A percentile compares a stretch with the other conserved stretches of the same genome.
These are phyloP conservation scores for Halesus radiatus DNA, from an alignment of 1,140 invertebrate genomes.

Conservation along the genomic window DNA sequence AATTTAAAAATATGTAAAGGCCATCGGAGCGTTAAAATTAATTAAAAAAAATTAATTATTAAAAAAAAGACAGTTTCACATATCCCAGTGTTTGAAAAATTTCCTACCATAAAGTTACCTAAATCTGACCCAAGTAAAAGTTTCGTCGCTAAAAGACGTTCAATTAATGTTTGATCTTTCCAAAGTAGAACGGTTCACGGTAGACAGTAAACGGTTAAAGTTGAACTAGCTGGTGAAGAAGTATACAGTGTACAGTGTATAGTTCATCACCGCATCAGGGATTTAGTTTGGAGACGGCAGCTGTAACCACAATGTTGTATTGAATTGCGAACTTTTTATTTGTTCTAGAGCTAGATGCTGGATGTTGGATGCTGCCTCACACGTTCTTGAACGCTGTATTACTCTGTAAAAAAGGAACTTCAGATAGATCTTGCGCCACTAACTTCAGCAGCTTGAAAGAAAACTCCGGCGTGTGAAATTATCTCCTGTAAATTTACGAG, in stretches of 20 bases:
- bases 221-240: background rate
- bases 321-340: constrained; percentile 43
- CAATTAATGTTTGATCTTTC: constrained; percentile 6
- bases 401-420: constrained; percentile 39
- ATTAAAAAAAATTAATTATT: too few species aligned
- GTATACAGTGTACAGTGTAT: background rate
- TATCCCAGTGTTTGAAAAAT: too few species aligned
- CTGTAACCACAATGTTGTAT: constrained; percentile 31
- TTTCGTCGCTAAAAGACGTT: background rate
- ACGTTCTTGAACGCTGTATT: constrained; percentile 51
- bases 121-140: background rate
- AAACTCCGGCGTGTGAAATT: constrained; percentile 25
- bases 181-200: background rate
- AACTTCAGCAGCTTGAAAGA: constrained; percentile 36
- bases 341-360: background rate
- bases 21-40: too few species aligned
- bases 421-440: constrained; percentile 34
- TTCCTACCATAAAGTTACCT: too few species aligned
- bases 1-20: too few species aligned
- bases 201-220: constrained; percentile 18
- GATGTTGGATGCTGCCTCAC: constrained; percentile 43
- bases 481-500: constrained; percentile 22
- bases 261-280: background rate
- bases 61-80: too few species aligned
- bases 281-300: background rate